A percentile compares a stretch with the other conserved stretches of the same genome.
phyloP scores from a whole-genome alignment of 2,797 vertebrate species.

The Oreortyx pictus region DNA sequence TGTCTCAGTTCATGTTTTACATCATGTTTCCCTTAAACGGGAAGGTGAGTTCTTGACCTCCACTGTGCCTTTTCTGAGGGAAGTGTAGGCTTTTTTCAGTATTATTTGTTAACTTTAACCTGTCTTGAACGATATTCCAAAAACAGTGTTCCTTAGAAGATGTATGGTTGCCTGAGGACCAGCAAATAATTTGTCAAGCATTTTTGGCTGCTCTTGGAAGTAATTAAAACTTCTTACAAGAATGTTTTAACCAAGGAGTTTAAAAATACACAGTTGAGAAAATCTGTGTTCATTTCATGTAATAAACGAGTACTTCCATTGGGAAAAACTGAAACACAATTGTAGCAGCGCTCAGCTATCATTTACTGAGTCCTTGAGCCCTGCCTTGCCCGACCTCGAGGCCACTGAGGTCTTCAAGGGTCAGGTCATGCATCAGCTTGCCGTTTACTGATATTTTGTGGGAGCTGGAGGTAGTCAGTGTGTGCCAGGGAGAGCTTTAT shows the following conservation, averaged over 20 bases:
- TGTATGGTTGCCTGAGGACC: background rate
- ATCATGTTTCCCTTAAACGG: background rate
- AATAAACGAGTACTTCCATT: background rate
- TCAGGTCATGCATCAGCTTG: background rate
- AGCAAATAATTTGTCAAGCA: background rate
- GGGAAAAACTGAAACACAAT: accelerated
- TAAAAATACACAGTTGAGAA: background rate
- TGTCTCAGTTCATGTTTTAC: background rate
- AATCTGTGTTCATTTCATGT: background rate
- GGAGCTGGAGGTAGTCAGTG: background rate
- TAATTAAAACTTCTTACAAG: background rate
- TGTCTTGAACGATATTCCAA: background rate
- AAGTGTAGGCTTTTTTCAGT: background rate
- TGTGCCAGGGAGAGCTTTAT: background rate
- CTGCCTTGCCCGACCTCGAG: background rate
- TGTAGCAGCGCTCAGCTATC: background rate
- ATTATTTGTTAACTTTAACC: background rate
- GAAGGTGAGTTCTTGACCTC: background rate
- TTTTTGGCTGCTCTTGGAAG: background rate
- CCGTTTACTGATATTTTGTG: background rate
- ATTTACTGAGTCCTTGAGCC: background rate
- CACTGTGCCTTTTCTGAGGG: background rate
- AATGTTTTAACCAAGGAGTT: background rate
- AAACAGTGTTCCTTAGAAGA: background rate
- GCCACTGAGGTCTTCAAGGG: background rate